A percentile compares a stretch with the other conserved stretches of the same genome.
Evolutionary conservation across 1,140 invertebrate genomes (phyloP).

Genomic region (Uloborus diversus): DNA sequence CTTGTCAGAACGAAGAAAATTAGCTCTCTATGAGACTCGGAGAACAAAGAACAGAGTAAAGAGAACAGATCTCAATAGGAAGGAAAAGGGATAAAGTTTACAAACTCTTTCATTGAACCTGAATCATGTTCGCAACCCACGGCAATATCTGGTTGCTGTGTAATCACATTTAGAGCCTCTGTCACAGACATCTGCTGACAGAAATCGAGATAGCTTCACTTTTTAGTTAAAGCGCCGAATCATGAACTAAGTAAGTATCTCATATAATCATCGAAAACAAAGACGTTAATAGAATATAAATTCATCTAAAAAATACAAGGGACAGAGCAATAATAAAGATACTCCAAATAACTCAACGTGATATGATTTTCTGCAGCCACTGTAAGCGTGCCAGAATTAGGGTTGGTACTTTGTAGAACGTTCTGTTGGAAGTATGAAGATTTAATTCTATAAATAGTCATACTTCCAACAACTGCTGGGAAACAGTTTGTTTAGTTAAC

Average conservation of each 20-base stretch:
- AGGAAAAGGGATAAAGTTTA: conserved; percentile 19
- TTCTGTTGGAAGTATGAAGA: too few relatives aligned
- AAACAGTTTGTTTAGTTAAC: too few relatives aligned
- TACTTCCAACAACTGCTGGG: too few relatives aligned
- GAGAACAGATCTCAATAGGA: conserved; percentile 27
- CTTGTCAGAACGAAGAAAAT: conserved; percentile 36
- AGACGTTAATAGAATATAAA: conserved; percentile 3
- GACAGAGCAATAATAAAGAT: too few relatives aligned
- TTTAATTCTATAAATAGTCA: too few relatives aligned
- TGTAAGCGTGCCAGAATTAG: too few relatives aligned
- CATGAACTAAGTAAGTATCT: too few relatives aligned
- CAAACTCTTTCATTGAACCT: conserved; percentile 39
- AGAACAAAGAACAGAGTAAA: background rate
- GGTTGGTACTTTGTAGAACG: too few relatives aligned
- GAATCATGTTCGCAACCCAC: conserved; percentile 37
- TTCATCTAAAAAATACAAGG: too few relatives aligned
- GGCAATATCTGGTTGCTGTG: conserved; percentile 29
- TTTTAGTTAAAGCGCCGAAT: conserved; percentile 1
- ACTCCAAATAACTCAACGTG: too few relatives aligned
- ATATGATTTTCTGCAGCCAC: too few relatives aligned
- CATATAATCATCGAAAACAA: too few relatives aligned
- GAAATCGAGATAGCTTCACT: conserved; percentile 16
- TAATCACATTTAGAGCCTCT: conserved; percentile 38
- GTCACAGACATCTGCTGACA: conserved; percentile 5
- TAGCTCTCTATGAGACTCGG: conserved; percentile 17